phyloP scores from a whole-genome alignment of 2,113 vertebrate species.

The Scalopus aquaticus region DNA sequence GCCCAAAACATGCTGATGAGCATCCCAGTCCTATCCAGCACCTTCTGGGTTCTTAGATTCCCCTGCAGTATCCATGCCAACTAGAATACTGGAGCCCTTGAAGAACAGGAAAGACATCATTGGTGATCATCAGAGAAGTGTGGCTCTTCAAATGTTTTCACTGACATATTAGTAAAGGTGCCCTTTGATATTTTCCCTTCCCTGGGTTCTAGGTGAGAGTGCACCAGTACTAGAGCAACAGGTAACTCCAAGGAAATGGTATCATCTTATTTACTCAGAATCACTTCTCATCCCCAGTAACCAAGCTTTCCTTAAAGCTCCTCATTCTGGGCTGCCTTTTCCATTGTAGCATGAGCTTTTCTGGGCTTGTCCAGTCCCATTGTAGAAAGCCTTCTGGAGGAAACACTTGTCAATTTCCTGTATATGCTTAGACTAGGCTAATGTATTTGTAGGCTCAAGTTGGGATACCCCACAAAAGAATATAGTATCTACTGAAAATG shows the following conservation, averaged over 20 bases:
- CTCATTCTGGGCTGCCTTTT: background rate
- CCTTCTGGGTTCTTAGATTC: background rate
- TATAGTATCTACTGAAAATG: background rate
- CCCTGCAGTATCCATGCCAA: background rate
- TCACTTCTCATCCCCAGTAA: background rate
- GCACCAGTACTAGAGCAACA: background rate
- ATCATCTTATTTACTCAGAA: background rate
- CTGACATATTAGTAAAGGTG: background rate
- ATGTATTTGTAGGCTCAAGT: background rate
- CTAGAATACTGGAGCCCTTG: background rate
- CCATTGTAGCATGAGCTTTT: background rate
- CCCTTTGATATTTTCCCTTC: background rate
- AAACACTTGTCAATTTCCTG: background rate
- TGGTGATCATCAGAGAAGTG: background rate
- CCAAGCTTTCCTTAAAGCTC: background rate
- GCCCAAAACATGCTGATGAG: background rate
- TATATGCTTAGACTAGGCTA: background rate
- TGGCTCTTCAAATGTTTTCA: background rate
- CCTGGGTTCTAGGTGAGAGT: accelerated
- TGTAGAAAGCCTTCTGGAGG: background rate
- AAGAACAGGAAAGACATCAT: background rate
- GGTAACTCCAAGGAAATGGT: background rate
- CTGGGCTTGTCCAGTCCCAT: background rate
- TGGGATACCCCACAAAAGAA: background rate
- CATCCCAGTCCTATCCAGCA: background rate